These are phyloP conservation scores for Neoascia interrupta DNA, from an alignment of 2,888 invertebrate genomes.

Conservation along the genomic window DNA sequence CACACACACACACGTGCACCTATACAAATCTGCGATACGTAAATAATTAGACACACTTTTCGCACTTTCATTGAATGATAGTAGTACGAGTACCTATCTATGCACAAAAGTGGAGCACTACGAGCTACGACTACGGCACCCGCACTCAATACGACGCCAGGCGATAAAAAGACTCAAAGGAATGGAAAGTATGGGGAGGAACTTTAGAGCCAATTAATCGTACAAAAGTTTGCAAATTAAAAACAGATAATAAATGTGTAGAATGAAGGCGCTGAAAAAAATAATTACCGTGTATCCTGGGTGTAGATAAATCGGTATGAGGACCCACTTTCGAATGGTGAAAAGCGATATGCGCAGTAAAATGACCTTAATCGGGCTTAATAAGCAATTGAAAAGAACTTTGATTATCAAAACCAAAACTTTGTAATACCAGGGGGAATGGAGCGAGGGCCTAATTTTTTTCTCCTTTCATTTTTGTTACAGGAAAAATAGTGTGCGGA, in stretches of 20 bases:
- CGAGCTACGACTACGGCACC: not conserved
- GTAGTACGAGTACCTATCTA: too few relatives aligned
- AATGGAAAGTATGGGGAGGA: not conserved
- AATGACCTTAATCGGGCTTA: conserved; percentile 25
- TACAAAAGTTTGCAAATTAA: conserved; percentile 36
- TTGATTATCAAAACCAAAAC: conserved; percentile 5
- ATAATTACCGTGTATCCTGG: not conserved
- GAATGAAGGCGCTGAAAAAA: conserved; percentile 18
- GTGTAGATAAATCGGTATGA: not conserved
- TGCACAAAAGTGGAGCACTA: not conserved
- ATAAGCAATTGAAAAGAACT: conserved; percentile 16
- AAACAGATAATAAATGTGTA: conserved; percentile 32
- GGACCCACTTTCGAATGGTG: too few relatives aligned
- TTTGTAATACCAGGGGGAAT: not conserved
- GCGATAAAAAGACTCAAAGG: too few relatives aligned
- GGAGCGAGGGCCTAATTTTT: not conserved
- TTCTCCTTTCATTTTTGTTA: not conserved
- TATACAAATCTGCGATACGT: not conserved
- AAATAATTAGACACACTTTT: conserved; percentile 30
- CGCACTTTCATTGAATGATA: too few relatives aligned
- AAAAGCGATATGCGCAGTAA: not conserved
- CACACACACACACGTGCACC: not conserved
- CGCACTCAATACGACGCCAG: too few relatives aligned
- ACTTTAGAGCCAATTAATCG: conserved; percentile 42
- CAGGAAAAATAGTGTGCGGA: not conserved